Base-by-base conservation (phyloP, 1,140 invertebrate genomes). In the Drosophila yakuba region DNA sequence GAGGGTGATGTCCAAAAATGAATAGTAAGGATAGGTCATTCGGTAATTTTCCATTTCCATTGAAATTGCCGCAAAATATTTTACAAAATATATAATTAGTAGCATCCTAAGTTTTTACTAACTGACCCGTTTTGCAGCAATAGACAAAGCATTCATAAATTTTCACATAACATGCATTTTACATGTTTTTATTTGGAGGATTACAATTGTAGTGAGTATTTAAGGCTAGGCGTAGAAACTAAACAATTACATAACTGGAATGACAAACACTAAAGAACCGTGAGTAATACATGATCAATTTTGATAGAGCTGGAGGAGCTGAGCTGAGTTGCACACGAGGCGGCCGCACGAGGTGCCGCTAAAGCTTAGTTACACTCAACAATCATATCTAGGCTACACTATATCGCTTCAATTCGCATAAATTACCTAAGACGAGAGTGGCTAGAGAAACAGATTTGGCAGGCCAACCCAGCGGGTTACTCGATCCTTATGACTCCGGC, bases 401-500 rank as follows among this genome's bases (percentile, higher is more conserved):
- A 75, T 48, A 69, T 72, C 66, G 43, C 25, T 64, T 64, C 14
- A 73, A 86, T 81, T 68, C 74, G 57, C 51, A 79, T 82, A 76
- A 78, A 68, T 88, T 83, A 82, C 58, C 78, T 82, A 82, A 51
- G 61, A 17, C 59, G 61, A 61, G 15, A 57, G 58, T 80, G 63
- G 74, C 78, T 78, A 71, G 51, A 67, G 59, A 64, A 39, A 57
- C 36, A 45, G 38, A 51, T 79, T 79, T 89, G 79, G 75, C 76
- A 69, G 64, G 32, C 38, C n/a, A 14, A 28, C 14, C 63, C 36
- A 28, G 35, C 12, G 66, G 68, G 43, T 35, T 89, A 89, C 39
- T 89, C 84, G 56, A 89, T 90, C 32, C 92, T 92, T 61, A 98
- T 95, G 1, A 98, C 96, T 0, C 97, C 97, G 12, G 97, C 96